Conservation (phyloP, 2,888 invertebrate genomes). For the Acrobasis suavella region DNA sequence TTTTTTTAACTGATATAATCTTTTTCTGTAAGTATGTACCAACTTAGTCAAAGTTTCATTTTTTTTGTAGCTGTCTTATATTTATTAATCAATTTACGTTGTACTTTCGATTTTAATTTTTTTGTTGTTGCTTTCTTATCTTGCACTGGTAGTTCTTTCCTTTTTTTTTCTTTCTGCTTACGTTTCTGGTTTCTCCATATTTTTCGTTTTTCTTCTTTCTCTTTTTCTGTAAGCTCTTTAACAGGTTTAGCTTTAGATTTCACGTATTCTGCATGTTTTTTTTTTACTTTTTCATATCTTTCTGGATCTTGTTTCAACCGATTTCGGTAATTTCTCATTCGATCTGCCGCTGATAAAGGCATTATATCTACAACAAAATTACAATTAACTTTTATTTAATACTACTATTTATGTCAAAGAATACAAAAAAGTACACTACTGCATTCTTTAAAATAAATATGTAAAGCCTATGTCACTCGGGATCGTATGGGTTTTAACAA, state of each 20-base stretch:
- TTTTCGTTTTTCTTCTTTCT: slow-evolving; percentile 2
- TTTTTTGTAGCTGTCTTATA: too few relatives aligned
- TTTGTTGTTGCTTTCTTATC: not conserved
- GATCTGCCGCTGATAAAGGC: not conserved
- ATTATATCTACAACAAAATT: not conserved
- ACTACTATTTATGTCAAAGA: not conserved
- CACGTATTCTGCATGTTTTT: slow-evolving; percentile 3
- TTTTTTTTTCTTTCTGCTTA: not conserved
- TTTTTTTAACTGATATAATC: too few relatives aligned
- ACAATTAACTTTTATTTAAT: not conserved
- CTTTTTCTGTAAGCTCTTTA: not conserved
- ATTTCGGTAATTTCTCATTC: not conserved
- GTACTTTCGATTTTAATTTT: slow-evolving; percentile 1
- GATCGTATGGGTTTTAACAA: too few relatives aligned
- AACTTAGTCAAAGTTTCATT: too few relatives aligned
- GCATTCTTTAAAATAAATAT: not conserved
- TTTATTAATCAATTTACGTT: too few relatives aligned
- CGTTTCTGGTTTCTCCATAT: not conserved
- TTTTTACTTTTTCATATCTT: not conserved
- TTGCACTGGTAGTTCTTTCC: not conserved
- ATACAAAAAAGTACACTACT: not conserved
- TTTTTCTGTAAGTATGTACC: too few relatives aligned
- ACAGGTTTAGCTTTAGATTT: not conserved
- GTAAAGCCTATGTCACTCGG: too few relatives aligned
- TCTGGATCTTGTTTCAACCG: not conserved